Percentiles rank a stretch among this genome's conserved stretches.
Conservation (phyloP, 2,797 vertebrate species). For the Champsocephalus esox region DNA sequence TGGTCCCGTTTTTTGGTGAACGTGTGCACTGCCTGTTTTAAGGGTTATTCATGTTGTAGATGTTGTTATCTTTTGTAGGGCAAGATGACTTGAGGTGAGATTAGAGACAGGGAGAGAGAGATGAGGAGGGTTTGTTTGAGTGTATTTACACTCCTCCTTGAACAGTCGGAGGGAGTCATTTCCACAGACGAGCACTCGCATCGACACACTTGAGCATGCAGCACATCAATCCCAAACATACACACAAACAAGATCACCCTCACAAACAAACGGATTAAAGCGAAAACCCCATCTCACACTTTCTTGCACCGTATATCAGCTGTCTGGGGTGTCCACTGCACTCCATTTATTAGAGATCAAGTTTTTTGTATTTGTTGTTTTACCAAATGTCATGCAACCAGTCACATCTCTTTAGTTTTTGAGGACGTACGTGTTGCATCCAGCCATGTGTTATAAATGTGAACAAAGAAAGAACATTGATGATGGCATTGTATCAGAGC, state of each 20-base stretch:
- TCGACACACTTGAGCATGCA: slow-evolving; percentile 49
- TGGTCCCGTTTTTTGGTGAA: too few species aligned
- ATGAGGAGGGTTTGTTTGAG: slow-evolving; percentile 31
- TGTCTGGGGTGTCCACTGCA: slow-evolving; percentile 10
- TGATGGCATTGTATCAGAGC: neutral
- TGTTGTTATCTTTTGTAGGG: too few species aligned
- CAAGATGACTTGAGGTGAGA: neutral
- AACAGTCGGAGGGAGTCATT: slow-evolving; percentile 54
- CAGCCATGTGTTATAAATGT: neutral
- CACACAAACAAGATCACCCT: neutral
- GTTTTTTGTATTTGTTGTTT: slow-evolving; percentile 4
- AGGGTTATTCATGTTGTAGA: neutral
- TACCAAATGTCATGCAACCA: neutral
- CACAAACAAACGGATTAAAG: slow-evolving; percentile 25
- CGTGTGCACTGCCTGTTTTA: too few species aligned
- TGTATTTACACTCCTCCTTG: slow-evolving; percentile 55
- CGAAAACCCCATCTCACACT: slow-evolving; percentile 6
- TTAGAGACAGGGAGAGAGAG: slow-evolving; percentile 1
- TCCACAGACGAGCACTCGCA: slow-evolving; percentile 46
- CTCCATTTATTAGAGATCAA: neutral
- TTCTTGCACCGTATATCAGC: neutral
- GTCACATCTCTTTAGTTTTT: neutral
- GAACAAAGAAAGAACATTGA: neutral
- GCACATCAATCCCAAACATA: slow-evolving; percentile 55
- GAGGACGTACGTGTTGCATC: neutral